phyloP scores from a whole-genome alignment of 2,888 invertebrate genomes.

The Xestia c-nigrum region DNA sequence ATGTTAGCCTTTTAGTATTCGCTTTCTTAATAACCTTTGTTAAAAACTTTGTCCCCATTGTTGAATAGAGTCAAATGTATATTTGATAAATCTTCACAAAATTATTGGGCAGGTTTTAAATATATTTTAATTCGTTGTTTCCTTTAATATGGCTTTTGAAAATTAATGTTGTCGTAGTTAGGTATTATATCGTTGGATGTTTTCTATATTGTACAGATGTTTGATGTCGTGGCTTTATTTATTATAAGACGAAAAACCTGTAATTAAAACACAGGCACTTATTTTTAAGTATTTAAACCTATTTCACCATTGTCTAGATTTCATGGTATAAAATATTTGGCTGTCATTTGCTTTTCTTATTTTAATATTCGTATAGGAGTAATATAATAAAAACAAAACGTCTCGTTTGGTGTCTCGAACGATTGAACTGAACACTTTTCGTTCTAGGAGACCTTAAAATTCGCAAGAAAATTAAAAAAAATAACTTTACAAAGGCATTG shows the following conservation, averaged over 20 bases:
- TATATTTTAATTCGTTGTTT: background rate
- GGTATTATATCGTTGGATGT: slow-evolving; percentile 52
- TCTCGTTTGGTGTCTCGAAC: background rate
- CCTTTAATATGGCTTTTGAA: slow-evolving; percentile 15
- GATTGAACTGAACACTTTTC: background rate
- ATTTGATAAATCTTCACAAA: background rate
- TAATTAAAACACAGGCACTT: slow-evolving; percentile 59
- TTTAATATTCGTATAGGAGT: rapidly evolving
- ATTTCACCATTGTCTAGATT: slow-evolving; percentile 7
- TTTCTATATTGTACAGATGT: slow-evolving; percentile 59
- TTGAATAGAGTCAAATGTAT: background rate
- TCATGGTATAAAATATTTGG: background rate
- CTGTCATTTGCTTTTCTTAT: background rate
- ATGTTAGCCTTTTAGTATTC: background rate
- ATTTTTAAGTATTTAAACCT: slow-evolving; percentile 18
- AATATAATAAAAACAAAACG: background rate
- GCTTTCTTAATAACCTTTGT: too few species aligned
- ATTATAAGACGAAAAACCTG: slow-evolving; percentile 54
- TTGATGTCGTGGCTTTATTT: slow-evolving; percentile 61
- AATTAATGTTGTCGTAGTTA: slow-evolving; percentile 39
- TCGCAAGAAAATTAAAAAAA: background rate
- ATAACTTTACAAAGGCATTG: background rate
- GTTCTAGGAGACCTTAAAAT: background rate
- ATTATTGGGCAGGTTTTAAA: too few species aligned
- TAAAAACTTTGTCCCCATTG: background rate